Conservation (phyloP, 2,888 invertebrate species). For the Ochropacha duplaris region DNA sequence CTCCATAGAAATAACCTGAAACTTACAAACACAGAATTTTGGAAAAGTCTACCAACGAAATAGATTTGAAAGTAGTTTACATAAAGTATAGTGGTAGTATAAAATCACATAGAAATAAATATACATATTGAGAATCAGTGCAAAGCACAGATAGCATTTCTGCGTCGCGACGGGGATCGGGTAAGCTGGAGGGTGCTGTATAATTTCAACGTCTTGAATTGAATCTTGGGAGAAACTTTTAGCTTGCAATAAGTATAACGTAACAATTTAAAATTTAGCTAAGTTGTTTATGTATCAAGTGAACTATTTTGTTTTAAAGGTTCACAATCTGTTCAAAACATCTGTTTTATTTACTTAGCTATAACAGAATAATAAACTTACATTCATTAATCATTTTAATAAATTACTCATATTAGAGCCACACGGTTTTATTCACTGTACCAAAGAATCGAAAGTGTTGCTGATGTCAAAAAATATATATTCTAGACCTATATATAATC, state of each 20-base stretch:
- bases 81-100: neutral
- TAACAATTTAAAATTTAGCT: neutral
- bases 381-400: too few species aligned
- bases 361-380: too few species aligned
- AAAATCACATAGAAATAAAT: neutral
- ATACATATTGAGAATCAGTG: constrained; percentile 5
- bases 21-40: too few species aligned
- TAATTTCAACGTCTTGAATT: neutral
- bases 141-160: constrained; percentile 3
- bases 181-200: neutral
- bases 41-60: neutral
- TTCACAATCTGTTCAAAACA: too few species aligned
- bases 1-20: neutral
- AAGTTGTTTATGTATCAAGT: constrained; percentile 11
- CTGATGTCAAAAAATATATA: too few species aligned
- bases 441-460: too few species aligned
- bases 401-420: too few species aligned
- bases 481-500: too few species aligned
- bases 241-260: neutral
- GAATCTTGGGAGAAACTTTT: constrained; percentile 1
- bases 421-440: too few species aligned
- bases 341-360: too few species aligned
- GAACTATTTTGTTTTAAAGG: too few species aligned
- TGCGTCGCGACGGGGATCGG: neutral
- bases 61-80: neutral